Evolutionary conservation across 2,797 vertebrate species (phyloP).

Genomic region (Poecilia velifera): DNA sequence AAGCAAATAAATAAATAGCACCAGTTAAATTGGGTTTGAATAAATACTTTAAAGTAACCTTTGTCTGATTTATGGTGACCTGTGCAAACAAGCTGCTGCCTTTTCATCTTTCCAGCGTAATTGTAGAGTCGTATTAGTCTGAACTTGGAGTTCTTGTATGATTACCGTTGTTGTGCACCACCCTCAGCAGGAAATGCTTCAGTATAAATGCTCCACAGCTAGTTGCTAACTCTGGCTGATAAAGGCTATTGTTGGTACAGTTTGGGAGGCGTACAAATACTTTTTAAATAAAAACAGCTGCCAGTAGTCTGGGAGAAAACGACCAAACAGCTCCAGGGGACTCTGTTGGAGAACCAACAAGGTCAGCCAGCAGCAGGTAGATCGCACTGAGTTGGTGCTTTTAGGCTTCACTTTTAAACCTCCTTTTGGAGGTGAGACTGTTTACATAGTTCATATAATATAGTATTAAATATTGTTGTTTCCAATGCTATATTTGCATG

Average conservation of each 20-base stretch:
- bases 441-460: background rate
- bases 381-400: background rate
- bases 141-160: background rate
- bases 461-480: background rate
- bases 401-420: background rate
- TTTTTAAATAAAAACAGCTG: conserved; percentile 3
- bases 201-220: background rate
- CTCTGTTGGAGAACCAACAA: background rate
- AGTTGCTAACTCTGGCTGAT: background rate
- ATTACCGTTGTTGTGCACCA: background rate
- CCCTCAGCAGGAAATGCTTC: background rate
- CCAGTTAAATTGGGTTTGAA: background rate
- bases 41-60: background rate
- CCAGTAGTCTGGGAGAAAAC: background rate
- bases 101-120: background rate
- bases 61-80: background rate
- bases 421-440: background rate
- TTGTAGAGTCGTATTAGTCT: background rate
- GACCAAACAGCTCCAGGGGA: background rate
- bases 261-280: background rate
- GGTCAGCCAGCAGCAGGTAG: background rate
- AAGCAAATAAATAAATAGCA: background rate
- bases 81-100: background rate
- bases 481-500: background rate
- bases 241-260: background rate